Base-by-base conservation (phyloP, 2,797 vertebrate genomes). In the Bovichtus diacanthus region DNA sequence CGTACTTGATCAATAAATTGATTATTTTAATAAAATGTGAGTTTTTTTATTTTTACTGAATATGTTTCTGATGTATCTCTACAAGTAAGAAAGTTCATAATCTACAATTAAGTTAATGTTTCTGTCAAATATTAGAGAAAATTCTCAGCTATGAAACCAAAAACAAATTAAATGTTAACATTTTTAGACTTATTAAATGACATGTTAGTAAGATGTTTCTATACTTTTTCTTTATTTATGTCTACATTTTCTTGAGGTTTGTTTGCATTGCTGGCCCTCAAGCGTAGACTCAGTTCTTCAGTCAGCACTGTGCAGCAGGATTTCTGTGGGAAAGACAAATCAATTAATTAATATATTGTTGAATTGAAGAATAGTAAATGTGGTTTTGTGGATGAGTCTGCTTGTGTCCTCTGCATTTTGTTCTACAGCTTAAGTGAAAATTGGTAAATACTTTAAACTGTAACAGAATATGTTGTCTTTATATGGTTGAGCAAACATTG, bases 271-370 rank as follows among this genome's bases (percentile, higher is more conserved):
- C 64, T 87, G 90, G 69, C 76, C 88, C 87, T 95, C 54, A 98
- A 89, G 44, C 97, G 96, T 43, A 95, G 90, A 85, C 94, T 95
- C 78, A 98, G 89, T 80, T 98, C 97, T 76, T 96, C 95, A 36
- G 91, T 94, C 87, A 98, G 93, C 59, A 96, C 91, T 1, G 94
- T 87, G 88, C 97, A 97, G 84, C 95, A 97, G 0, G 97, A 94
- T 90, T 95, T 97, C 97, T 98, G 93, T 44, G 16, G 54, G 11
- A 67, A 65, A 58, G 44, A 90, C 9, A 62, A 29, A 44, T 21
- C 3, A 34, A 6, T 46, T 34, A 9, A 46, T 53, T 50, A 58
- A 53, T n/a, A 47, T 58, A 51, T 11, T n/a, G 2, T 19, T 54
- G 8, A 41, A 23, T 73, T 60, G 11, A 41, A 49, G 69, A n/a